These are phyloP conservation scores for Catagonus wagneri DNA, from an alignment of 2,113 vertebrate species.

Conservation along the genomic window DNA sequence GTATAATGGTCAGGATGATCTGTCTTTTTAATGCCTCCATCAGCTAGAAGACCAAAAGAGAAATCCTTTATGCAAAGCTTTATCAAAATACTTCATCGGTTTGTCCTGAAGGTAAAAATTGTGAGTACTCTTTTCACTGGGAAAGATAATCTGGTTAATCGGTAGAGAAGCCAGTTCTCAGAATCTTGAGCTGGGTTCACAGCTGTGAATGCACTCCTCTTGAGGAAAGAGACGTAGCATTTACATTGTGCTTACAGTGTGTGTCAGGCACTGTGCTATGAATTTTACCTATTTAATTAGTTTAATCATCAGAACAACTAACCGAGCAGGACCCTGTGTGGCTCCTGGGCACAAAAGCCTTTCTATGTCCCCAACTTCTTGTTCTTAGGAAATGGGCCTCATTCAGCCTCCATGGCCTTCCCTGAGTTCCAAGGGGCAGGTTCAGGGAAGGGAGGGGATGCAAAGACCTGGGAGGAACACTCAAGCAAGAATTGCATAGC, in stretches of 20 bases:
- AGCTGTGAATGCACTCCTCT: neutral
- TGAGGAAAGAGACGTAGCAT: neutral
- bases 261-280: neutral
- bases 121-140: neutral
- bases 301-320: neutral
- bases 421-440: too few species aligned
- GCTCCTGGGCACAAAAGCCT: too few species aligned
- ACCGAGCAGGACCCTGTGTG: too few species aligned
- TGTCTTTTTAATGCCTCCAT: neutral
- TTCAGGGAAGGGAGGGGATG: too few species aligned
- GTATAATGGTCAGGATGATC: neutral
- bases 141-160: neutral
- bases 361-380: too few species aligned
- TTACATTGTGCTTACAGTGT: neutral
- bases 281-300: neutral
- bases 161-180: neutral
- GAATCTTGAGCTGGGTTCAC: neutral
- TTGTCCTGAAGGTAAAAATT: constrained; percentile 18
- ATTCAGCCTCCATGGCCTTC: too few species aligned
- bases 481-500: too few species aligned
- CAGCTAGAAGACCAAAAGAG: constrained; percentile 8
- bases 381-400: too few species aligned
- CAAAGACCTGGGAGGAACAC: too few species aligned
- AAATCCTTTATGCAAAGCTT: neutral
- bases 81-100: neutral